Conservation (phyloP, 2,797 vertebrate species). For the Cyclura pinguis region DNA sequence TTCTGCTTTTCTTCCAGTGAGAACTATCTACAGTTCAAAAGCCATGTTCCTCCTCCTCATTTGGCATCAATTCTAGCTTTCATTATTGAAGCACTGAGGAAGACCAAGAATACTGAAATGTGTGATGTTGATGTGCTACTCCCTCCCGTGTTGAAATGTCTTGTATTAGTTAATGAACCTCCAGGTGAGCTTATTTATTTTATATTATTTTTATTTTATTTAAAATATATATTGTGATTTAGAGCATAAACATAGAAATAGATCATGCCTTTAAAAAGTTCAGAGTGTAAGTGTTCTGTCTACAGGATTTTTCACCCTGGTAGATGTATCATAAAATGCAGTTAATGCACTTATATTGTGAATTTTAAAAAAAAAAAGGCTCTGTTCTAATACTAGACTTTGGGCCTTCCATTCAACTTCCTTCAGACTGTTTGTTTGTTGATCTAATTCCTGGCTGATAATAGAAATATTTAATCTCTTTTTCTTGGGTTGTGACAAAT, state of each 20-base stretch:
- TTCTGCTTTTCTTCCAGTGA: conserved; percentile 81
- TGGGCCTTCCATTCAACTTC: background rate
- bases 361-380: background rate
- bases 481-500: background rate
- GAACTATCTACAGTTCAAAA: conserved; percentile 91
- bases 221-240: background rate
- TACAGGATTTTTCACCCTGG: background rate
- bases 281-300: background rate
- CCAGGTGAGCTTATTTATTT: conserved; percentile 83
- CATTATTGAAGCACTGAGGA: conserved; percentile 86
- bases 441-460: background rate
- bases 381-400: background rate
- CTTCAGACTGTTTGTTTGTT: too few relatives aligned
- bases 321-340: background rate
- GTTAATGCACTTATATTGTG: background rate
- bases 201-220: background rate
- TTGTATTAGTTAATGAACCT: conserved; percentile 90
- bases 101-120: conserved; percentile 80
- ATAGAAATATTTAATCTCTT: background rate
- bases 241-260: background rate
- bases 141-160: conserved; percentile 85
- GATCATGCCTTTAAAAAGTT: background rate
- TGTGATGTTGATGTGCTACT: conserved; percentile 84
- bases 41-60: conserved; percentile 85
- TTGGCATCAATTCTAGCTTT: conserved; percentile 87